phyloP scores from a whole-genome alignment of 2,113 vertebrate genomes.

The Ciconia boyciana region DNA sequence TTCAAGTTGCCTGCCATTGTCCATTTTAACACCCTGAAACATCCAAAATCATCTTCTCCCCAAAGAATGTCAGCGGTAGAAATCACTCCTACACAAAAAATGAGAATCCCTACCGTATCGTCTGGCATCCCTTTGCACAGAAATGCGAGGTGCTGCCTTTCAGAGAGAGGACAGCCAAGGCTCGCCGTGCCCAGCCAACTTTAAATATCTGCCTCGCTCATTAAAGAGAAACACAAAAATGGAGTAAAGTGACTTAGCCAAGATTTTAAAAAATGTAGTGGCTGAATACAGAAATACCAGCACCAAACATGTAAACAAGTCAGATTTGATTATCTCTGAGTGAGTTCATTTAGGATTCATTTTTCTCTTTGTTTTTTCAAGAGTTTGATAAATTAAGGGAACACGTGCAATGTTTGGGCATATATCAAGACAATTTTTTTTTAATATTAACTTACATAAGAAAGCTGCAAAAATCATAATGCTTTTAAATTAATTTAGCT shows the following conservation, averaged over 20 bases:
- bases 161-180: constrained; percentile 57
- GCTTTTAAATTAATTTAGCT: not conserved
- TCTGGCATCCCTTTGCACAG: constrained; percentile 15
- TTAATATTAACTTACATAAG: not conserved
- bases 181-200: constrained; percentile 32
- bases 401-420: not conserved
- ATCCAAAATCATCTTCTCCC: not conserved
- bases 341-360: constrained; percentile 53
- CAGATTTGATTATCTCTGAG: constrained; percentile 63
- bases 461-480: not conserved
- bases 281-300: constrained; percentile 58
- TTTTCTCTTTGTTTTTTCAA: not conserved
- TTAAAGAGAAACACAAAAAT: constrained; percentile 57
- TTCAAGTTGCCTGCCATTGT: not conserved
- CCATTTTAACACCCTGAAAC: not conserved
- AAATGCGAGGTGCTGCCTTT: constrained; percentile 38
- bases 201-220: constrained; percentile 49
- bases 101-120: not conserved
- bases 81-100: not conserved
- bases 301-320: constrained; percentile 69
- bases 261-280: constrained; percentile 54
- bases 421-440: not conserved
- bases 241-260: constrained; percentile 41
- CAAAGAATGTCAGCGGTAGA: not conserved
- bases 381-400: constrained; percentile 18